Percentiles rank a stretch among this genome's conserved stretches.
Evolutionary conservation across 2,113 vertebrate genomes (phyloP).

Genomic region (Callaeas wilsoni): DNA sequence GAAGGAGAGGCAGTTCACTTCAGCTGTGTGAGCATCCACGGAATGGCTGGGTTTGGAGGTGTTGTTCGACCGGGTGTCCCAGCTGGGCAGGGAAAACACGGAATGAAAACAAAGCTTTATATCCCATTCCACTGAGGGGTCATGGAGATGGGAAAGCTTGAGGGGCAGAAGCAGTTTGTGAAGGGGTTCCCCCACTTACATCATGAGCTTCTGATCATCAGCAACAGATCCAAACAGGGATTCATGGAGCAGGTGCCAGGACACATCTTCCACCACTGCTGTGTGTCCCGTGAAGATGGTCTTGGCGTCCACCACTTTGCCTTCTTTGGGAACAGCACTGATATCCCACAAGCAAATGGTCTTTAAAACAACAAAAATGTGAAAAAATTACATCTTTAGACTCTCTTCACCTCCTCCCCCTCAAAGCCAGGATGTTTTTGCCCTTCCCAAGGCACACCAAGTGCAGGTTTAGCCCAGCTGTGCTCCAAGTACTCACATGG

Average conservation of each 20-base stretch:
- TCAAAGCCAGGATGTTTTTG: not conserved
- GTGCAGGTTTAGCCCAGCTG: not conserved
- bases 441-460: not conserved
- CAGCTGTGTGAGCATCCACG: conserved; percentile 95
- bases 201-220: conserved; percentile 98
- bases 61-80: conserved; percentile 97
- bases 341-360: conserved; percentile 99
- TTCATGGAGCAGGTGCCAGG: conserved; percentile 94
- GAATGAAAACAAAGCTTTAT: rapidly evolving
- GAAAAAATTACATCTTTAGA: not conserved
- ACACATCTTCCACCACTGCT: conserved; percentile 95
- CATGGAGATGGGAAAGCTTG: not conserved
- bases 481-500: conserved; percentile 75
- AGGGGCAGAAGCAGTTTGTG: not conserved
- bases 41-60: conserved; percentile 98
- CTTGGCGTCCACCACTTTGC: conserved; percentile 96
- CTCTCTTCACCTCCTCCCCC: not conserved
- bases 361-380: conserved; percentile 50
- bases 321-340: conserved; percentile 95
- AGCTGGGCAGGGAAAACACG: conserved; percentile 63
- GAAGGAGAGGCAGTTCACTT: conserved; percentile 97
- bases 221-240: conserved; percentile 96
- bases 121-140: too few relatives aligned
- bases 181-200: conserved; percentile 64
- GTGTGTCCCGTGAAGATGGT: conserved; percentile 98